Conservation (phyloP, 2,113 vertebrate genomes). For the Alectura lathami region DNA sequence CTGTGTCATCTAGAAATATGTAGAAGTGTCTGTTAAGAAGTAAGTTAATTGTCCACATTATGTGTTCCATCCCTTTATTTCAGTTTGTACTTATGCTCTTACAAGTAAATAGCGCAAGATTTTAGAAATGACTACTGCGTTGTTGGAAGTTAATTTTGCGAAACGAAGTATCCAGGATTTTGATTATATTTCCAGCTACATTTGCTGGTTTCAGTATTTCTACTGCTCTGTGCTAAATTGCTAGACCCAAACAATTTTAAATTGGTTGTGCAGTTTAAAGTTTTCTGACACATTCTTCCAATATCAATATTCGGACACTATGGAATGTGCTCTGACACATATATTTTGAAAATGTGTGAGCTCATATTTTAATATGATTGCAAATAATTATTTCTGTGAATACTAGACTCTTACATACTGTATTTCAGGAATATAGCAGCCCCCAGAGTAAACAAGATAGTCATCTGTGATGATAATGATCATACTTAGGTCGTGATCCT, state of each 20-base stretch:
- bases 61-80: neutral
- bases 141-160: neutral
- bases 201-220: neutral
- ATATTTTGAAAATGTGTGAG: neutral
- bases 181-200: neutral
- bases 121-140: neutral
- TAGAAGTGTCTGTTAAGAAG: neutral
- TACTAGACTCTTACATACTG: neutral
- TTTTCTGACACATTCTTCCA: neutral
- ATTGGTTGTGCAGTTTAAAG: neutral
- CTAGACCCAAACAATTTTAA: neutral
- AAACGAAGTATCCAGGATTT: neutral
- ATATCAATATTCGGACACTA: neutral
- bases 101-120: neutral
- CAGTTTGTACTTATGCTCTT: neutral
- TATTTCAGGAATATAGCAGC: neutral
- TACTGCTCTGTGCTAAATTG: neutral
- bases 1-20: neutral
- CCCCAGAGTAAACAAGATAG: neutral
- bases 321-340: neutral
- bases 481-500: neutral
- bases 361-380: neutral
- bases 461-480: neutral
- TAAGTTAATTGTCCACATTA: neutral
- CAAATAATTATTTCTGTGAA: neutral